A percentile compares a stretch with the other conserved stretches of the same genome.
Conservation (phyloP, 2,888 invertebrate genomes). For the Acanthosepion lycidas region DNA sequence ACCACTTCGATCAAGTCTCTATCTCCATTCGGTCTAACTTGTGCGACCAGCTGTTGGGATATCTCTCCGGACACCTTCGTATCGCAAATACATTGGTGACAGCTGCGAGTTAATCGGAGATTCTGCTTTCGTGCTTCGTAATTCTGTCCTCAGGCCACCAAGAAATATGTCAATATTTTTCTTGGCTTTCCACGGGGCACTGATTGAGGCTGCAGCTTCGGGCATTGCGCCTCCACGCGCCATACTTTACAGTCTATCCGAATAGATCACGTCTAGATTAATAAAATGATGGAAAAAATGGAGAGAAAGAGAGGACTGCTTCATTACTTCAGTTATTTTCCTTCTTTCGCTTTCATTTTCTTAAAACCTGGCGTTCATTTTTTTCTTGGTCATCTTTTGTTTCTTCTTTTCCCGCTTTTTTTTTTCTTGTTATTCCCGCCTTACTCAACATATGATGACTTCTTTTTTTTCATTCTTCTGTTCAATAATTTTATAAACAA, state of each 20-base stretch:
- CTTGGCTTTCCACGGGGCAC: not conserved
- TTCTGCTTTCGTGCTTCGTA: not conserved
- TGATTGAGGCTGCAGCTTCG: not conserved
- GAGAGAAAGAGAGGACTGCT: not conserved
- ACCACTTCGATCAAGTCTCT: not conserved
- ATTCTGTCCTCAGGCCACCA: not conserved
- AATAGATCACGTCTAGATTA: too few relatives aligned
- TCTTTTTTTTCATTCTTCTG: too few relatives aligned
- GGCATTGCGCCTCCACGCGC: not conserved
- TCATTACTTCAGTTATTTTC: too few relatives aligned
- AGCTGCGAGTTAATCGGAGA: not conserved
- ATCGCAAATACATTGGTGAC: not conserved
- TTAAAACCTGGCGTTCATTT: too few relatives aligned
- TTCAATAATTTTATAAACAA: too few relatives aligned
- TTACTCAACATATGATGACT: too few relatives aligned
- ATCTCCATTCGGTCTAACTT: not conserved
- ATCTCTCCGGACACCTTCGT: slow-evolving; percentile 2
- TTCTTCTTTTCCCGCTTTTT: too few relatives aligned
- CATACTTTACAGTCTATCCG: not conserved
- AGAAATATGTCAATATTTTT: slow-evolving; percentile 22
- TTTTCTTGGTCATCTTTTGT: too few relatives aligned
- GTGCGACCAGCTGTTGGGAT: not conserved
- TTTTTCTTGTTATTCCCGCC: too few relatives aligned
- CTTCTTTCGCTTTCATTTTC: too few relatives aligned
- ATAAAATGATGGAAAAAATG: not conserved